These are phyloP conservation scores for Centropyge bicolor DNA, from an alignment of 2,797 vertebrate species.

Conservation along the genomic window DNA sequence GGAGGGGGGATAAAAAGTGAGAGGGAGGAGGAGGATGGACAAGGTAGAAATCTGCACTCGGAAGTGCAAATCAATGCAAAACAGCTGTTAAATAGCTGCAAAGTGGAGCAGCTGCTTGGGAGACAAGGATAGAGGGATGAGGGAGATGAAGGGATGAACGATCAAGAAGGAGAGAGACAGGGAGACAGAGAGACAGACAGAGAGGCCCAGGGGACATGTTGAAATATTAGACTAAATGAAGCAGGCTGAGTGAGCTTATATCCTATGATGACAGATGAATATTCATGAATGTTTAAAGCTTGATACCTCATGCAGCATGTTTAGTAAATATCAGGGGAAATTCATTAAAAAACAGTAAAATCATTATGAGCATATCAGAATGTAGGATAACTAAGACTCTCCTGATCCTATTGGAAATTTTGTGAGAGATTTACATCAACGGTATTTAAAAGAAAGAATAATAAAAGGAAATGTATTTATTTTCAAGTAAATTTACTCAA, in stretches of 20 bases:
- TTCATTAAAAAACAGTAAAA: no score
- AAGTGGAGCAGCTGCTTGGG: slow-evolving; percentile 80
- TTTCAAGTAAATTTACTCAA: neutral
- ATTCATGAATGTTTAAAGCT: slow-evolving; percentile 37
- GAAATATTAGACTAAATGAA: slow-evolving; percentile 75
- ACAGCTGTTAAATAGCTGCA: slow-evolving; percentile 84
- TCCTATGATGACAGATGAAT: slow-evolving; percentile 59
- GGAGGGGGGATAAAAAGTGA: slow-evolving; percentile 25
- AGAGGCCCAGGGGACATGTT: slow-evolving; percentile 67
- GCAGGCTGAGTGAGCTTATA: slow-evolving; percentile 60
- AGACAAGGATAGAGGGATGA: slow-evolving; percentile 66
- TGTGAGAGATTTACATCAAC: neutral
- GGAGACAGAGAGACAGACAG: slow-evolving; percentile 33
- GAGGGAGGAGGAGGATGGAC: slow-evolving; percentile 56
- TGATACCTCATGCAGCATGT: slow-evolving; percentile 22
- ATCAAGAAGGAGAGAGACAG: slow-evolving; percentile 56
- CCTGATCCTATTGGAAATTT: neutral
- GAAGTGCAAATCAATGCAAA: slow-evolving; percentile 80
- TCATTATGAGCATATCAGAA: no score
- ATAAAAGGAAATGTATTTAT: no score
- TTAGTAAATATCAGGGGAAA: neutral
- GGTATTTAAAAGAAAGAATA: neutral
- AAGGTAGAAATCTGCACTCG: slow-evolving; percentile 76
- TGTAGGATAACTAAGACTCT: no score
- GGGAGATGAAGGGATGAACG: slow-evolving; percentile 69